Evolutionary conservation across 1,140 invertebrate species (phyloP).

Genomic region (Episyrphus balteatus): DNA sequence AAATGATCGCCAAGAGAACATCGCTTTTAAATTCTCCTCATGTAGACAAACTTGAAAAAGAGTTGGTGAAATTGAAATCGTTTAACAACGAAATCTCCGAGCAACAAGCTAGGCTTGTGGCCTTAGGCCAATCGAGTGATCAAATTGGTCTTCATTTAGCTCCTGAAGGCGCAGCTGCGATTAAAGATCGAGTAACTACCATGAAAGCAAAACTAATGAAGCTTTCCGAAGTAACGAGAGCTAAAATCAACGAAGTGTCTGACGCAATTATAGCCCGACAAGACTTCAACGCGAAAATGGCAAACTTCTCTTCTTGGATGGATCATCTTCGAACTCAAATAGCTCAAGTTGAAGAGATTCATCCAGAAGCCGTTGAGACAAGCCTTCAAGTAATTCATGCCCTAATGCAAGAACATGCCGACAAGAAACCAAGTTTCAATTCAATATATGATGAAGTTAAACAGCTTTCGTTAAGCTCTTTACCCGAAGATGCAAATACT

Average conservation of each 20-base stretch:
- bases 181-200: constrained; percentile 59
- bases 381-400: constrained; percentile 67
- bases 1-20: constrained; percentile 42
- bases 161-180: constrained; percentile 56
- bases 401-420: constrained; percentile 67
- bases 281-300: constrained; percentile 72
- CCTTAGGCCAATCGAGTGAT: constrained; percentile 66
- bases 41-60: constrained; percentile 58
- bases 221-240: constrained; percentile 58
- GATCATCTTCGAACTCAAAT: constrained; percentile 61
- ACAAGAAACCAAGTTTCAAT: constrained; percentile 61
- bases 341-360: constrained; percentile 67
- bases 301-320: constrained; percentile 76
- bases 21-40: constrained; percentile 53
- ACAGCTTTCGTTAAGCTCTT: constrained; percentile 54
- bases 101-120: constrained; percentile 68
- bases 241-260: constrained; percentile 64
- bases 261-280: constrained; percentile 68
- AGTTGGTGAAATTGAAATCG: constrained; percentile 58
- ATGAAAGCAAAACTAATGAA: constrained; percentile 60
- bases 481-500: constrained; percentile 56
- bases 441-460: constrained; percentile 74
- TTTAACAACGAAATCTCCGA: constrained; percentile 72
- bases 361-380: constrained; percentile 64
- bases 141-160: constrained; percentile 61